These are phyloP conservation scores for Neodiprion pinetum DNA, from an alignment of 1,140 invertebrate genomes.

Conservation along the genomic window DNA sequence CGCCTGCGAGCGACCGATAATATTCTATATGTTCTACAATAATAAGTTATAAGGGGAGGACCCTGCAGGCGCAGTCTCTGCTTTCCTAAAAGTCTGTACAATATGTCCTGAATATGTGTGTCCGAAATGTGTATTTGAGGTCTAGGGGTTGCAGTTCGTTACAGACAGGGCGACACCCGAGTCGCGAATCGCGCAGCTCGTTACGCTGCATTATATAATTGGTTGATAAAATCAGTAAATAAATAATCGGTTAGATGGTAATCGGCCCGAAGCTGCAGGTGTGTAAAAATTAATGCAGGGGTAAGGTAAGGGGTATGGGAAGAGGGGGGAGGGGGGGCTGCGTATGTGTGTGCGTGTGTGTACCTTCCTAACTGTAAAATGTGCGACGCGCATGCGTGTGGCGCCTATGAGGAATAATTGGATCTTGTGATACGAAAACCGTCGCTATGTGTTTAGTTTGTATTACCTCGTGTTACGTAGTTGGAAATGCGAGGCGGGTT, in stretches of 20 bases:
- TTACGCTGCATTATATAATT: slow-evolving; percentile 25
- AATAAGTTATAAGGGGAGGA: no score
- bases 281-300: slow-evolving; percentile 38
- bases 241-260: slow-evolving; percentile 25
- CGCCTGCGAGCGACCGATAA: no score
- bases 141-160: not conserved
- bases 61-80: no score
- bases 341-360: no score
- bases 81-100: no score
- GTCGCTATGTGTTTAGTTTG: slow-evolving; percentile 51
- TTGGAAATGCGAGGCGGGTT: slow-evolving; percentile 30
- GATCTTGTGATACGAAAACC: slow-evolving; percentile 56
- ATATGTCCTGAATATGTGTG: not conserved
- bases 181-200: not conserved
- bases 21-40: no score
- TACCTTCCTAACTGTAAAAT: not conserved
- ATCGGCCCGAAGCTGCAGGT: slow-evolving; percentile 26
- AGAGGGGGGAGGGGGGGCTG: not conserved
- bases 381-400: slow-evolving; percentile 26
- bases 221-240: slow-evolving; percentile 31
- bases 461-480: not conserved
- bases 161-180: no score
- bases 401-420: slow-evolving; percentile 38
- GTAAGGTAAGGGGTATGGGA: slow-evolving; percentile 29
- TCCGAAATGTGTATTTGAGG: not conserved